Conservation (phyloP, 2,113 vertebrate species). For the Phoenicopterus ruber region DNA sequence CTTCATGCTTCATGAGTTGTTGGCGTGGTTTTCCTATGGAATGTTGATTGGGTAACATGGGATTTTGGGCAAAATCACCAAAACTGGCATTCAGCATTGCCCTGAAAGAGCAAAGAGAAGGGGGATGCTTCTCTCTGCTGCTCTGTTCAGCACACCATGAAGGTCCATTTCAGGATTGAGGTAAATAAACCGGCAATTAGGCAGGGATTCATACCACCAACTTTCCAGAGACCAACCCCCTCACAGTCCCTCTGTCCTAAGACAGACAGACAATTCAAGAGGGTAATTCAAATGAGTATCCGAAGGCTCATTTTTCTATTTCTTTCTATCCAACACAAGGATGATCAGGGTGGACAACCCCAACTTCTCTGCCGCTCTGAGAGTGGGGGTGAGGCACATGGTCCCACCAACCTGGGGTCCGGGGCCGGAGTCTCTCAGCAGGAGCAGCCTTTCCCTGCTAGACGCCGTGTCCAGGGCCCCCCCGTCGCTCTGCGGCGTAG, state of each 20-base stretch:
- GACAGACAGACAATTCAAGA: background rate
- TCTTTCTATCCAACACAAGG: background rate
- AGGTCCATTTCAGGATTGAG: background rate
- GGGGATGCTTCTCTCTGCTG: background rate
- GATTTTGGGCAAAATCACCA: background rate
- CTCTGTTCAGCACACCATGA: background rate
- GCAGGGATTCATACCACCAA: accelerated
- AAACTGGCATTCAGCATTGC: background rate
- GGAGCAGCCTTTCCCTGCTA: background rate
- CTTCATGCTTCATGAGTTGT: background rate
- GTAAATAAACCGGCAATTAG: background rate
- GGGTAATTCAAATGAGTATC: no score
- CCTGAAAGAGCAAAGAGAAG: background rate
- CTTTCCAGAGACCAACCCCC: background rate
- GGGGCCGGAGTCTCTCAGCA: background rate
- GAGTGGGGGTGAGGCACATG: background rate
- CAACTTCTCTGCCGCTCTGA: background rate
- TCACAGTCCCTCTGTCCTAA: background rate
- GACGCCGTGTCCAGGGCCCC: no score
- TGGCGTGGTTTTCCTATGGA: background rate
- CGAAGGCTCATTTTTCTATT: background rate
- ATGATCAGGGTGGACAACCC: background rate
- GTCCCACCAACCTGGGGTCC: no score
- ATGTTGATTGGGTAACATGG: background rate
- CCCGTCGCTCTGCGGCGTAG: background rate